These are phyloP conservation scores for Crotalus helleri DNA, from an alignment of 2,113 vertebrate species.

Conservation along the genomic window DNA sequence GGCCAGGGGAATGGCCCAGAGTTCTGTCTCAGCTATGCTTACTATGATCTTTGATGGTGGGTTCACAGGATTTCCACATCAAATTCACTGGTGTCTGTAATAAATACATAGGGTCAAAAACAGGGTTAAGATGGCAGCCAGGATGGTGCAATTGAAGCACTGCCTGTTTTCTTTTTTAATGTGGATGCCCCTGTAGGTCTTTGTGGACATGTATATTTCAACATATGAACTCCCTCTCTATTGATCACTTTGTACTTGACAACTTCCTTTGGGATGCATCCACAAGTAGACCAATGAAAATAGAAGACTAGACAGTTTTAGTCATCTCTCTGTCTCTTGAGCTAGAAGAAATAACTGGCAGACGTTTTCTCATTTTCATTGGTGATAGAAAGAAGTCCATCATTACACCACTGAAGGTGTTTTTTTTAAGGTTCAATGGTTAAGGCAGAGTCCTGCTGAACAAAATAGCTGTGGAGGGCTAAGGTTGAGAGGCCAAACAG, in stretches of 20 bases:
- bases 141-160: neutral
- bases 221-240: neutral
- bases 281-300: neutral
- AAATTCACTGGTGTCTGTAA: neutral
- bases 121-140: neutral
- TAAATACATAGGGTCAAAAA: neutral
- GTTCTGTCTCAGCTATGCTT: neutral
- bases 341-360: neutral
- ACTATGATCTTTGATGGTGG: neutral
- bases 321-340: neutral
- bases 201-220: neutral
- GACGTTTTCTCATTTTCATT: neutral
- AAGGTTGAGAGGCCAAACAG: neutral
- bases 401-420: neutral
- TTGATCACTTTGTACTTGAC: neutral
- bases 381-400: neutral
- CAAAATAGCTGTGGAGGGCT: neutral
- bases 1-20: neutral
- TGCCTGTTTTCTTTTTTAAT: neutral
- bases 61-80: neutral
- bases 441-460: neutral
- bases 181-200: neutral
- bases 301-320: neutral
- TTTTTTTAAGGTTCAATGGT: neutral
- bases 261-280: neutral